Percentiles rank a stretch among this genome's conserved stretches.
phyloP scores from a whole-genome alignment of 2,113 vertebrate species.

The Columba livia region DNA sequence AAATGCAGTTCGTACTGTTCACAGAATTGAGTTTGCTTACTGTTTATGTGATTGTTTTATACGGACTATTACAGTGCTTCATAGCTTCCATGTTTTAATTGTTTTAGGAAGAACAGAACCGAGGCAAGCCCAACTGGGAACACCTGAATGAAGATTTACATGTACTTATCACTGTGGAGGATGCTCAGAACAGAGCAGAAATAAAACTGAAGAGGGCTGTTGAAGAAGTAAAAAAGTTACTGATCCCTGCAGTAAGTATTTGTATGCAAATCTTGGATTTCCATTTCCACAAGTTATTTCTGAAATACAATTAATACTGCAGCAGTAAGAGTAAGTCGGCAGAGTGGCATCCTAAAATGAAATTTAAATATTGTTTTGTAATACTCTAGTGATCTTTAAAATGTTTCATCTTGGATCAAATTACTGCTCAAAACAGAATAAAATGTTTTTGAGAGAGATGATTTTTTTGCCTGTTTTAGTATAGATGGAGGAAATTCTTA shows the following conservation, averaged over 20 bases:
- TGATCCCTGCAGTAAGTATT: constrained; percentile 93
- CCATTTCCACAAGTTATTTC: background rate
- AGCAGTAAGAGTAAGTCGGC: background rate
- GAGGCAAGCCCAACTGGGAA: constrained; percentile 98
- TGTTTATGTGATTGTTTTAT: background rate
- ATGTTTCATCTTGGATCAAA: accelerated
- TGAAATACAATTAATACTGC: background rate
- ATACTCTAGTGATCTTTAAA: background rate
- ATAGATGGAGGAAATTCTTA: background rate
- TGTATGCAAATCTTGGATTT: background rate
- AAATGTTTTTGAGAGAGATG: background rate
- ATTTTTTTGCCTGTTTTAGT: background rate
- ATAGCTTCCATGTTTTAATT: background rate
- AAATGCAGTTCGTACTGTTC: background rate
- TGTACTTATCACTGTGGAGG: constrained; percentile 96
- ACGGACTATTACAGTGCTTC: background rate
- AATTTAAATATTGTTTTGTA: background rate
- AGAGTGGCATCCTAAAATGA: background rate
- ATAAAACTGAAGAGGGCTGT: constrained; percentile 94
- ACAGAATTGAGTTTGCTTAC: background rate
- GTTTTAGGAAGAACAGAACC: constrained; percentile 92
- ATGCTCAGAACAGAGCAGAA: constrained; percentile 95
- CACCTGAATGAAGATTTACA: constrained; percentile 97
- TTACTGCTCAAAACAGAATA: background rate
- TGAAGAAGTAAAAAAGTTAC: constrained; percentile 93